phyloP scores from a whole-genome alignment of 1,140 invertebrate genomes.

The Eupristina koningsbergeri region DNA sequence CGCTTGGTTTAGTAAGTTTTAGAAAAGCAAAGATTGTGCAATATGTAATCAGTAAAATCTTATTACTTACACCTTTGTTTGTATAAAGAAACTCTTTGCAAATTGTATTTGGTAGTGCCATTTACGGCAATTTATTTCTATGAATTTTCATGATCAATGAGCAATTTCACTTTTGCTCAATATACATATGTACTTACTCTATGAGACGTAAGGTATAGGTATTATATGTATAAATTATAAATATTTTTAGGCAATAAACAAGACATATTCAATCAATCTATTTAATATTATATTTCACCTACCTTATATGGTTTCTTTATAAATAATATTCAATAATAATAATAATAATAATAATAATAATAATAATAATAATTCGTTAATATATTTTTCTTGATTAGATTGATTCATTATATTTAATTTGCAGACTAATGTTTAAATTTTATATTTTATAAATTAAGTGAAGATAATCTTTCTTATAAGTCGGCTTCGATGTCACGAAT shows the following conservation, averaged over 20 bases:
- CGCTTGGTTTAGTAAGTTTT: constrained; percentile 3
- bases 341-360: too few relatives aligned
- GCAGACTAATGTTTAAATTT: too few relatives aligned
- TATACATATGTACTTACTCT: constrained; percentile 52
- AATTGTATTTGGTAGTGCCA: constrained; percentile 50
- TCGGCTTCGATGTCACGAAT: too few relatives aligned
- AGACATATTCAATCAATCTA: not conserved
- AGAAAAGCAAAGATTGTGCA: constrained; percentile 8
- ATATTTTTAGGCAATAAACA: constrained; percentile 47
- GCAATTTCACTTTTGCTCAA: constrained; percentile 45
- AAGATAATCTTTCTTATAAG: too few relatives aligned
- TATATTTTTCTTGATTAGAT: too few relatives aligned
- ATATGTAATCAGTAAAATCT: constrained; percentile 23
- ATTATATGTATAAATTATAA: constrained; percentile 51
- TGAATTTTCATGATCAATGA: constrained; percentile 39
- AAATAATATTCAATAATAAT: too few relatives aligned
- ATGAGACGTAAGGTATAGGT: constrained; percentile 50
- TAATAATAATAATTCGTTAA: too few relatives aligned
- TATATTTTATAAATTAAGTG: too few relatives aligned
- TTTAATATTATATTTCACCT: not conserved
- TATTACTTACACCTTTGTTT: constrained; percentile 22
- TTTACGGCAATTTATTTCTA: constrained; percentile 40
- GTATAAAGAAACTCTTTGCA: constrained; percentile 18
- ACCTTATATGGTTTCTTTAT: not conserved
- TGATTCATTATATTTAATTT: too few relatives aligned